These are phyloP conservation scores for Megaceryle maxima DNA, from an alignment of 2,113 vertebrate species.

Conservation along the genomic window DNA sequence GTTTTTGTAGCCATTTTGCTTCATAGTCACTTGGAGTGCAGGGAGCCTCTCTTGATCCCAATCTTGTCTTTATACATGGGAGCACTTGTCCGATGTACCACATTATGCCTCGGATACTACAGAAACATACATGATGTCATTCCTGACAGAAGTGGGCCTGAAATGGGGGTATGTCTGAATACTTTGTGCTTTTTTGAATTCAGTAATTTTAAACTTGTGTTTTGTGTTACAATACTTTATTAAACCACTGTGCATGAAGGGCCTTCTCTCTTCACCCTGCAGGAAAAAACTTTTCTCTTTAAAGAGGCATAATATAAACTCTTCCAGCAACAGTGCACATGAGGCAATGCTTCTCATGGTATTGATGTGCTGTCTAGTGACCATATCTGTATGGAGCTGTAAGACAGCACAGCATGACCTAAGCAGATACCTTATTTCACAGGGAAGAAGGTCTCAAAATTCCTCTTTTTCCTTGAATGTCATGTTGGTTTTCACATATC, in stretches of 20 bases:
- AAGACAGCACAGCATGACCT: neutral
- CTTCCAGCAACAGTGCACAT: neutral
- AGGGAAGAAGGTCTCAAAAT: neutral
- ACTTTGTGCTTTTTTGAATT: neutral
- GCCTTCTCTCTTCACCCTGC: neutral
- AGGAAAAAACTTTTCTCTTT: neutral
- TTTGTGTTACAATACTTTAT: neutral
- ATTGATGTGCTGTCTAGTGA: neutral
- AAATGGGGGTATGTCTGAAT: constrained; percentile 84
- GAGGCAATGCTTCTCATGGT: neutral
- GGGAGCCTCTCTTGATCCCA: constrained; percentile 93
- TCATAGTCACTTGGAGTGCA: constrained; percentile 94
- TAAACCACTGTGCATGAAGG: neutral
- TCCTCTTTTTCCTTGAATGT: neutral
- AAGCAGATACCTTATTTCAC: neutral
- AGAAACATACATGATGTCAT: constrained; percentile 92
- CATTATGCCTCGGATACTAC: constrained; percentile 93
- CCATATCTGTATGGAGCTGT: neutral
- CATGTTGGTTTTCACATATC: neutral
- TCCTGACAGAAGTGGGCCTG: constrained; percentile 89
- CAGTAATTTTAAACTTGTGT: neutral
- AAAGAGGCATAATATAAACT: neutral
- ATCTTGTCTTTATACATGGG: constrained; percentile 98
- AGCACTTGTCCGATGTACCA: constrained; percentile 91
- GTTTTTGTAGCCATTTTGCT: constrained; percentile 96